Conservation (phyloP, 2,797 vertebrate species). For the Alca torda region DNA sequence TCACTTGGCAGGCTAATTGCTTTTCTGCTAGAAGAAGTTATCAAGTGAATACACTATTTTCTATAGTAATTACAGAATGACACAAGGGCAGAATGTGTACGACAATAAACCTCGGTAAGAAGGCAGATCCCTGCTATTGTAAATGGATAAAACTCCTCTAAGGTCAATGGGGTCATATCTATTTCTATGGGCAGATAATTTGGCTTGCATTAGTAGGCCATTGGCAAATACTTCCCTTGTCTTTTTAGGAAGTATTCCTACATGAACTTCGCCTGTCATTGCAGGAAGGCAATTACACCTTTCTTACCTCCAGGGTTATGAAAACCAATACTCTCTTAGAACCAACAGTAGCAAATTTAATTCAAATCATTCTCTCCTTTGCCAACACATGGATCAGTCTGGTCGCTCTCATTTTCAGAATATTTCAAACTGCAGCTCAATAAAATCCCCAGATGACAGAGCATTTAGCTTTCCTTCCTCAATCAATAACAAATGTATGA, state of each 20-base stretch:
- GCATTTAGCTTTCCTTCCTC: neutral
- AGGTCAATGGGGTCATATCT: neutral
- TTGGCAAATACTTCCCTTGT: neutral
- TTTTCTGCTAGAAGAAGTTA: slow-evolving; percentile 54
- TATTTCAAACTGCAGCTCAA: neutral
- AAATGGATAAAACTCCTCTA: slow-evolving; percentile 11
- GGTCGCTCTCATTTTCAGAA: neutral
- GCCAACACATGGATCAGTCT: neutral
- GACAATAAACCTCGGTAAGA: slow-evolving; percentile 1
- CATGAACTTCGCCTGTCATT: neutral
- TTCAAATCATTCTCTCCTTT: neutral
- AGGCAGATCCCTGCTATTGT: neutral
- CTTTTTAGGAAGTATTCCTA: neutral
- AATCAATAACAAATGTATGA: neutral
- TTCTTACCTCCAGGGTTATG: neutral
- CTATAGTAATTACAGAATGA: slow-evolving; percentile 51
- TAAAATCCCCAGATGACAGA: slow-evolving; percentile 26
- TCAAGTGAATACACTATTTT: slow-evolving; percentile 46
- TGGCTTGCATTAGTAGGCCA: neutral
- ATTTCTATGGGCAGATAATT: slow-evolving; percentile 6
- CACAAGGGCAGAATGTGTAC: slow-evolving; percentile 10
- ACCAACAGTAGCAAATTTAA: neutral
- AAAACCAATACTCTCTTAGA: neutral
- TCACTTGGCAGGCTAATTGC: slow-evolving; percentile 57
- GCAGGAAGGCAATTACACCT: neutral